Conservation (phyloP, 2,113 vertebrate genomes). For the Peucedramus taeniatus region DNA sequence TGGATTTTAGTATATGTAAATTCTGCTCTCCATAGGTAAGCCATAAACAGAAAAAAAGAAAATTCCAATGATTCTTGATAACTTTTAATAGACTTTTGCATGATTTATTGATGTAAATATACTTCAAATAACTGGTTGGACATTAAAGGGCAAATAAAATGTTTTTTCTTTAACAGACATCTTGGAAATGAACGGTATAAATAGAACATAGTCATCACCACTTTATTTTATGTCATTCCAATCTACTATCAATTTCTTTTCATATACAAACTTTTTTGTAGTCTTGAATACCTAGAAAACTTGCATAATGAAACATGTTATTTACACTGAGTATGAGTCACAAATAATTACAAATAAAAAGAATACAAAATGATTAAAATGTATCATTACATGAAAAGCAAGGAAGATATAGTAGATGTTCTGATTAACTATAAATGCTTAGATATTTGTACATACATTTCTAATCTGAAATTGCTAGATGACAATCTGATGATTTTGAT, state of each 20-base stretch:
- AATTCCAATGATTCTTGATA: not conserved
- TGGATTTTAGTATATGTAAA: not conserved
- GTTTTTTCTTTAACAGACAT: constrained; percentile 51
- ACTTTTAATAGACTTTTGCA: constrained; percentile 41
- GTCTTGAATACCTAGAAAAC: constrained; percentile 61
- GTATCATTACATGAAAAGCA: constrained; percentile 37
- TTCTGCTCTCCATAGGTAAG: not conserved
- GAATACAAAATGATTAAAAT: constrained; percentile 56
- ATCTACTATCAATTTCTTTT: constrained; percentile 54
- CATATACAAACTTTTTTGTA: constrained; percentile 61
- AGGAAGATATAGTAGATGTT: constrained; percentile 25
- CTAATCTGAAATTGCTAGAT: constrained; percentile 55
- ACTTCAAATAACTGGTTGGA: constrained; percentile 62
- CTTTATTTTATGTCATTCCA: constrained; percentile 59
- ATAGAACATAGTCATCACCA: constrained; percentile 63
- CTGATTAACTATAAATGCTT: constrained; percentile 41
- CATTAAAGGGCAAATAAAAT: constrained; percentile 67
- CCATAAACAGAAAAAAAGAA: not conserved
- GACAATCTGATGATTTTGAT: constrained; percentile 40
- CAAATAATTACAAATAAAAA: constrained; percentile 60
- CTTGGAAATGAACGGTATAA: constrained; percentile 64
- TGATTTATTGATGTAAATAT: constrained; percentile 79
- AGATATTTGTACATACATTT: constrained; percentile 47
- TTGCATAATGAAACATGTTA: constrained; percentile 66
- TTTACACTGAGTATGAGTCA: constrained; percentile 65